Base-by-base conservation (phyloP, 2,113 vertebrate species). In the Mugil cephalus region DNA sequence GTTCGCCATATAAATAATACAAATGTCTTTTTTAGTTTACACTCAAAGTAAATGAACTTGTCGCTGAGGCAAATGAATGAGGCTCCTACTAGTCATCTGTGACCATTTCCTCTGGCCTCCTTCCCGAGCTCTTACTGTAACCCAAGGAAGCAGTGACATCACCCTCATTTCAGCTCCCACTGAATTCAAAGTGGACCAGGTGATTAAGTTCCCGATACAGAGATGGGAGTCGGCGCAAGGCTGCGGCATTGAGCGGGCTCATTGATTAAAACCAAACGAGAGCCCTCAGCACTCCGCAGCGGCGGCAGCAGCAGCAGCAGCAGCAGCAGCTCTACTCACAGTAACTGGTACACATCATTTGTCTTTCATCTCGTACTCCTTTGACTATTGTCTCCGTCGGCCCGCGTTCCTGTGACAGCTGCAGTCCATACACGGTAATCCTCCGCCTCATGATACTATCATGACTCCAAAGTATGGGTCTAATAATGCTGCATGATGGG, bases 211-310 rank as follows among this genome's bases (percentile, higher is more conserved):
- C 80, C 74, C 80, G 51, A 85, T 88, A 87, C 83, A 85, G 80
- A 80, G 78, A 88, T 71, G 80, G 74, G 76, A 89, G 83, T 84
- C 87, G 67, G 77, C 62, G 76, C 71, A 77, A 84, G 90, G 85
- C 85, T 80, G 45, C 68, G 68, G 82, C 89, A 90, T 80, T 88
- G 89, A 91, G 84, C 60, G 40, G 84, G 59, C 82, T 87, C 87
- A 91, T 86, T 89, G 91, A 91, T 91, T 91, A 87, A 89, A 90
- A 70, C 61, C 77, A 85, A 92, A 88, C 72, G 56, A 87, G 85
- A 87, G 67, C 69, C 74, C 51, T 71, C 65, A 59, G 55, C 63
- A 18, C 43, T 48, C 30, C 50, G 55, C 77, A 51, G 14, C 10
- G 13, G 72, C 17, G 43, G 58, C 12, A 24, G 73, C 35, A 63